Conservation (phyloP, 1,140 invertebrate genomes). For the Bilobella aurantiaca region DNA sequence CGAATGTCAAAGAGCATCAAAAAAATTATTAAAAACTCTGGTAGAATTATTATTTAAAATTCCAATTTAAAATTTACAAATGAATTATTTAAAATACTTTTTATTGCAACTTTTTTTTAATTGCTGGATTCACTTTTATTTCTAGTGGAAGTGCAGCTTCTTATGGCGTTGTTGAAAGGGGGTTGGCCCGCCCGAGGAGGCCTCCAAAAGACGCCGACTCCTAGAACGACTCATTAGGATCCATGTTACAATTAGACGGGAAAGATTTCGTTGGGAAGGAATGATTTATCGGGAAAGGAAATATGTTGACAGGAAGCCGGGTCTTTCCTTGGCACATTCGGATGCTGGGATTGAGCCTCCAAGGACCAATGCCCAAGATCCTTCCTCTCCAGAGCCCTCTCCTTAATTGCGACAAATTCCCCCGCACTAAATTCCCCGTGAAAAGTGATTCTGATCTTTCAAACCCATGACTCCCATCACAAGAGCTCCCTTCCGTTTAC, state of each 20-base stretch:
- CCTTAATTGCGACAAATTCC: conserved; percentile 18
- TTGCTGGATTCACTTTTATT: too few relatives aligned
- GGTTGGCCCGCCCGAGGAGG: neutral
- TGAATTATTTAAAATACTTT: too few relatives aligned
- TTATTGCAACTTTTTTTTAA: too few relatives aligned
- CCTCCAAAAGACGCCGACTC: neutral
- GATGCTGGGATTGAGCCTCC: neutral
- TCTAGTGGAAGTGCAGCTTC: too few relatives aligned
- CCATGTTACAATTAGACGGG: conserved; percentile 7
- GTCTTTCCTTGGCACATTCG: neutral
- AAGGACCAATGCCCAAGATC: neutral
- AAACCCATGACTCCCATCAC: neutral
- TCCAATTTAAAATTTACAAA: too few relatives aligned
- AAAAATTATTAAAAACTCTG: too few relatives aligned
- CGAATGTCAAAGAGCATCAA: too few relatives aligned
- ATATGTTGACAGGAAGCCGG: conserved; percentile 8
- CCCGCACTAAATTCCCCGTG: conserved; percentile 10
- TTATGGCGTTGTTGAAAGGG: neutral
- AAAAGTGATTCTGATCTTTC: conserved; percentile 14
- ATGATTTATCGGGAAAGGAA: conserved; percentile 17
- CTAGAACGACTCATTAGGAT: conserved; percentile 12
- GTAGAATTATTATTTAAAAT: too few relatives aligned
- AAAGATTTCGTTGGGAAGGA: conserved; percentile 1
- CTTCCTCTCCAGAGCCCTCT: neutral
- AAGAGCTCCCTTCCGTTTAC: neutral